These are phyloP conservation scores for Drosophila prostipennis DNA, from an alignment of 2,888 invertebrate genomes.

Conservation along the genomic window DNA sequence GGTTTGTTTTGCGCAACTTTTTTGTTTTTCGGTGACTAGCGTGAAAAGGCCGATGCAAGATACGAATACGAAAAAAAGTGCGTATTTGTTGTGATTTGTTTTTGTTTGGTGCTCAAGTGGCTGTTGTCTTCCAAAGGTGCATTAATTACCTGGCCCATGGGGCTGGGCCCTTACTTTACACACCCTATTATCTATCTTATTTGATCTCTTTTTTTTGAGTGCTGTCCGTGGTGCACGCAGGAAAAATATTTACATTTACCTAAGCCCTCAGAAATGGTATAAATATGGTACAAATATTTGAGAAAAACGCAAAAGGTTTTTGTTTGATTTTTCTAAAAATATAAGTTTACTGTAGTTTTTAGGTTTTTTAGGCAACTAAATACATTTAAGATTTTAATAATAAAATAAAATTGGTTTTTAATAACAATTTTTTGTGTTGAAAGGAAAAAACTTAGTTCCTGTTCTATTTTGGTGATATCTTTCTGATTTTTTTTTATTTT, in stretches of 20 bases:
- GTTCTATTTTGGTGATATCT: too few relatives aligned
- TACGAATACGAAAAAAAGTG: conserved; percentile 46
- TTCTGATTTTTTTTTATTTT: too few relatives aligned
- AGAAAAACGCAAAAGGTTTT: too few relatives aligned
- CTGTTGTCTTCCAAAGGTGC: conserved; percentile 16
- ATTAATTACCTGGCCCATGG: conserved; percentile 10
- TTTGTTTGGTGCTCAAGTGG: conserved; percentile 15
- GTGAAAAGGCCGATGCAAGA: conserved; percentile 20
- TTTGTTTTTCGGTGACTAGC: conserved; percentile 26
- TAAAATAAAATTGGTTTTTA: too few relatives aligned
- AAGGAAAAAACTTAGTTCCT: too few relatives aligned
- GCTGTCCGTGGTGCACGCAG: neutral
- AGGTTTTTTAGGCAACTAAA: too few relatives aligned
- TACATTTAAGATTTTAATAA: too few relatives aligned
- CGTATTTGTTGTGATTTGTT: conserved; percentile 46
- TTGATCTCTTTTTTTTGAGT: neutral
- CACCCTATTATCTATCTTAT: neutral
- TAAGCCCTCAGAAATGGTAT: neutral
- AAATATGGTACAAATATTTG: too few relatives aligned
- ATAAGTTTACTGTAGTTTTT: too few relatives aligned
- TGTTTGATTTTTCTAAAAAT: too few relatives aligned
- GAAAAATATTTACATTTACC: neutral
- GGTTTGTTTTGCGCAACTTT: conserved; percentile 54
- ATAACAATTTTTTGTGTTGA: too few relatives aligned
- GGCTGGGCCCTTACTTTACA: conserved; percentile 15